Percentiles rank a stretch among this genome's conserved stretches.
These are phyloP conservation scores for Arothron firmamentum DNA, from an alignment of 2,113 vertebrate species.

Conservation along the genomic window DNA sequence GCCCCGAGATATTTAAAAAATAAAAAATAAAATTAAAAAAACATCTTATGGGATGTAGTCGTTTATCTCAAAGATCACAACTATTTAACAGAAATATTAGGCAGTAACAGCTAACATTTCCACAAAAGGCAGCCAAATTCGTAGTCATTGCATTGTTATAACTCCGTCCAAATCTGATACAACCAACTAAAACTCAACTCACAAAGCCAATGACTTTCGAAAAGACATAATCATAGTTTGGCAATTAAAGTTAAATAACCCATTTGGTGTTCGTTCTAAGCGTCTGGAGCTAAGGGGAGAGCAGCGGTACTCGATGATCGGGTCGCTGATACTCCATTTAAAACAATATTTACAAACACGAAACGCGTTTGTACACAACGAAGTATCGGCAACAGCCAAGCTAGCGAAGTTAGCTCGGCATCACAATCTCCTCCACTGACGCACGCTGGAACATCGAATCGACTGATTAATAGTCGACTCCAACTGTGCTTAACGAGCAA, in stretches of 20 bases:
- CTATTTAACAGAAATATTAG: no score
- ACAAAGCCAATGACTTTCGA: slow-evolving; percentile 1
- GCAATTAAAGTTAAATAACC: neutral
- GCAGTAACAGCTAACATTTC: no score
- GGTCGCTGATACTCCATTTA: neutral
- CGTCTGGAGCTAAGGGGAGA: neutral
- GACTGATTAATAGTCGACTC: neutral
- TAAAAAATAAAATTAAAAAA: no score
- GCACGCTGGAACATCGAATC: neutral
- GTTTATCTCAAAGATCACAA: no score
- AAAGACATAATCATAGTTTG: neutral
- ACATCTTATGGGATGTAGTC: no score
- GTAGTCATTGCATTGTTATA: neutral
- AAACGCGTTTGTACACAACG: slow-evolving; percentile 22
- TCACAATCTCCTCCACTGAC: neutral
- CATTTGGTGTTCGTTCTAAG: slow-evolving; percentile 1
- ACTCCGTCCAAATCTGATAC: neutral
- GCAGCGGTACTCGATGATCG: neutral
- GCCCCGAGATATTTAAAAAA: no score
- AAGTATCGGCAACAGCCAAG: slow-evolving; percentile 17
- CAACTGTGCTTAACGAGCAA: fast-evolving
- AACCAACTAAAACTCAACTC: slow-evolving; percentile 1
- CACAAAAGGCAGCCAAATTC: neutral
- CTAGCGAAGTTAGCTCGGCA: slow-evolving; percentile 28
- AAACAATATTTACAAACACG: slow-evolving; percentile 51